Conservation (phyloP, 1,140 invertebrate genomes). For the Akabosia matsudoensis region DNA sequence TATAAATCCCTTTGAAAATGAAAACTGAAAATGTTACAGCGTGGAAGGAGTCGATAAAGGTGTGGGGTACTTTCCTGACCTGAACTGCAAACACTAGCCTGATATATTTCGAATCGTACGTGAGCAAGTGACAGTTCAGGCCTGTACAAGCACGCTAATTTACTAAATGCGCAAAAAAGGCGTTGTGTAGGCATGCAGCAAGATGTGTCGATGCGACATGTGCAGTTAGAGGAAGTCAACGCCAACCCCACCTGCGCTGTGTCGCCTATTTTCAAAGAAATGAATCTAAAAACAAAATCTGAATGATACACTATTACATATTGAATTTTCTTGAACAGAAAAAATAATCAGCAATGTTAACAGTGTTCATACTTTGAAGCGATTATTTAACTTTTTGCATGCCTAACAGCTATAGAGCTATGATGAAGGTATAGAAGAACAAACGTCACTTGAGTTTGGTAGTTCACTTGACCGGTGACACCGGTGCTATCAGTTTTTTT, state of each 20-base stretch:
- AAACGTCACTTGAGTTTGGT: too few relatives aligned
- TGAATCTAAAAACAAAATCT: too few relatives aligned
- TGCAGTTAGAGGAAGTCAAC: neutral
- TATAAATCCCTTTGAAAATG: neutral
- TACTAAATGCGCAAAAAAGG: neutral
- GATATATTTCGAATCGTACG: neutral
- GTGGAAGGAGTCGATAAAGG: neutral
- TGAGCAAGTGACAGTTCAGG: neutral
- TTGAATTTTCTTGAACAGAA: too few relatives aligned
- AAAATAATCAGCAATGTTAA: too few relatives aligned
- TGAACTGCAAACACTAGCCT: conserved; percentile 12
- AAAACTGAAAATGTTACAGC: neutral
- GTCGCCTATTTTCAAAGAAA: too few relatives aligned
- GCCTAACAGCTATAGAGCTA: too few relatives aligned
- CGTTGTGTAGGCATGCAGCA: neutral
- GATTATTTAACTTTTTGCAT: too few relatives aligned
- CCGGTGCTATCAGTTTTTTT: too few relatives aligned
- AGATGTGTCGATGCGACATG: neutral
- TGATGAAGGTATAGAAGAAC: too few relatives aligned
- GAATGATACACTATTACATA: too few relatives aligned
- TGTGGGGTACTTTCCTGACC: conserved; percentile 12
- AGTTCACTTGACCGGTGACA: neutral
- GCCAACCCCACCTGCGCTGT: neutral
- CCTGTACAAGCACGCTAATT: neutral
- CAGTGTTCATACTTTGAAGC: too few relatives aligned